Conservation (phyloP, 2,113 vertebrate species). For the Diadophis punctatus region DNA sequence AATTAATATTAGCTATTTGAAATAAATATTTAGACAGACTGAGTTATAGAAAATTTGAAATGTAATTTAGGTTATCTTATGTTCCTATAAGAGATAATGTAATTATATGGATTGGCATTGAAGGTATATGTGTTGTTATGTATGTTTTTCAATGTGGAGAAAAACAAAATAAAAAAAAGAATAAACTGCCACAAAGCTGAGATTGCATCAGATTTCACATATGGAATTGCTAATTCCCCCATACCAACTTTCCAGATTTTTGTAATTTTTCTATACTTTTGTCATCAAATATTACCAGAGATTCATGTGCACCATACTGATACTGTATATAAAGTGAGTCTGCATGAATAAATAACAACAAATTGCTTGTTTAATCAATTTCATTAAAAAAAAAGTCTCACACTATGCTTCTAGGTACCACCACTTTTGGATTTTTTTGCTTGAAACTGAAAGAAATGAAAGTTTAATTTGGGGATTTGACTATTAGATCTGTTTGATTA, state of each 20-base stretch:
- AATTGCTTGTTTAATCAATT: background rate
- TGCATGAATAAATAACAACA: background rate
- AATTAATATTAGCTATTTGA: too few relatives aligned
- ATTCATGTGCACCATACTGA: background rate
- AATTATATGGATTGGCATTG: too few relatives aligned
- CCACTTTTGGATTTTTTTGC: background rate
- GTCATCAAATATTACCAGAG: background rate
- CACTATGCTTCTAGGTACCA: background rate
- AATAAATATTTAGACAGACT: too few relatives aligned
- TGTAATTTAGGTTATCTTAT: too few relatives aligned
- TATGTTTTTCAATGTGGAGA: too few relatives aligned
- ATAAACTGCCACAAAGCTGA: background rate
- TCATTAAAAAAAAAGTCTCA: background rate
- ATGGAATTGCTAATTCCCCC: background rate
- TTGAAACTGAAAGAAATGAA: background rate
- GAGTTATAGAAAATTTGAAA: too few relatives aligned
- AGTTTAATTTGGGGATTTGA: background rate
- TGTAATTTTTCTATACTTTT: background rate
- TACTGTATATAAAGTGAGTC: background rate
- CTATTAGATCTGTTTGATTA: background rate
- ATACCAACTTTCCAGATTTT: background rate
- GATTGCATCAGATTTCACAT: background rate
- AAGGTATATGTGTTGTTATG: too few relatives aligned
- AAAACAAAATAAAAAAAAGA: too few relatives aligned
- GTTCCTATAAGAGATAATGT: too few relatives aligned